Evolutionary conservation across 2,797 vertebrate species (phyloP), one percentile per base, ranked within the genome.

Genomic region (Clarias fuscus): DNA sequence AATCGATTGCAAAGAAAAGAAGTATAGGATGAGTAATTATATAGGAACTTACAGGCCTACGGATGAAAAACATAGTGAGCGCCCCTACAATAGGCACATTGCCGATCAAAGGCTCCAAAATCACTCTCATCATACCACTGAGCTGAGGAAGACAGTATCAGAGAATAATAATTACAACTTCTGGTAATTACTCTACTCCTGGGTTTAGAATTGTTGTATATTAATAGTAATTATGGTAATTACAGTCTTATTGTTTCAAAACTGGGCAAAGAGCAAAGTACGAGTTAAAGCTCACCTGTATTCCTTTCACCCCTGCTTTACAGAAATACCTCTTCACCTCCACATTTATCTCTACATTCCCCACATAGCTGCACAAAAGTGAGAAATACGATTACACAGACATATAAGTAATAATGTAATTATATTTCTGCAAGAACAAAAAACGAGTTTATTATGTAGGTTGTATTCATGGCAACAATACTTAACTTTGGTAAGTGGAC

Each of bases 311-410:
- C 89, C 97, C 97, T 33, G 97, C 98, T 93, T 98, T 98, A 93
- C 97, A 98, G 93, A 98, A 98, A 91, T 97, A 98, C 86, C 96
- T 96, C 93, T 99, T 99, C 88, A 98, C 96, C 92, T 98, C 97
- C 83, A 98, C 97, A 7, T 98, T 95, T 86, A 99, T 97, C 92
- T 99, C 97, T 24, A 96, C 92, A 33, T 98, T 96, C 22, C 98
- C 97, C 67, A 97, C 96, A 22, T 97, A 99, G 92, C 98, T 99
- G 90, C 17, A 37, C 27, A 62, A 65, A 70, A 27, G 15, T 73
- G 43, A 64, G 67, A 58, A 48, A 68, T 58, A 30, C 5, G 48
- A 5, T 90, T 71, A 59, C 7, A 76, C 7, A 76, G 7, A 0
- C 7, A 77, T 59, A 18, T 22, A 78, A 11, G 59, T 24, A 79